A percentile compares a stretch with the other conserved stretches of the same genome.
phyloP scores from a whole-genome alignment of 1,140 invertebrate genomes.

The Orussus abietinus region DNA sequence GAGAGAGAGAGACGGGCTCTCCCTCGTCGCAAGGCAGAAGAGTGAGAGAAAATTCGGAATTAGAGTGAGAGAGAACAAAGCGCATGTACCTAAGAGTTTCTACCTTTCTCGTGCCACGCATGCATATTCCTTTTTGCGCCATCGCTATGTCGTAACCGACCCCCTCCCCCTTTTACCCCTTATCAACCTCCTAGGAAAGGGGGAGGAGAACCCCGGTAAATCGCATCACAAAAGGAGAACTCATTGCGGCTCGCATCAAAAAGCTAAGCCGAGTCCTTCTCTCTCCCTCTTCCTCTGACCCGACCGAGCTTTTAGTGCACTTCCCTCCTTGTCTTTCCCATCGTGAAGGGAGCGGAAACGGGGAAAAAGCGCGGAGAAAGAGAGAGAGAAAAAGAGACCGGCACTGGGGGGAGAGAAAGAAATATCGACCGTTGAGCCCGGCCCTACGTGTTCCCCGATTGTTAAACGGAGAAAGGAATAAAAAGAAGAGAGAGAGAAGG shows the following conservation, averaged over 20 bases:
- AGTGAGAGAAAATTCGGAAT: constrained; percentile 13
- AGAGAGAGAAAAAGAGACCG: constrained; percentile 3
- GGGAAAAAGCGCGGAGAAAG: constrained; percentile 2
- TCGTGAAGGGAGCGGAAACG: constrained; percentile 1
- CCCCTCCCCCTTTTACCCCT: too few relatives aligned
- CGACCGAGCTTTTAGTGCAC: too few relatives aligned
- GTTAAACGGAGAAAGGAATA: constrained; percentile 30
- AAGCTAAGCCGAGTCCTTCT: too few relatives aligned
- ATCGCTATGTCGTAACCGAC: constrained; percentile 33
- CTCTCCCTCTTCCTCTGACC: too few relatives aligned
- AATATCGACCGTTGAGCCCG: constrained; percentile 25
- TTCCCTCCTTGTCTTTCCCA: too few relatives aligned
- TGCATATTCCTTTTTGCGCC: constrained; percentile 42
- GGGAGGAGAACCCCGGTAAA: too few relatives aligned
- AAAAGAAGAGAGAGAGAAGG: constrained; percentile 23
- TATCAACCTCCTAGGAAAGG: too few relatives aligned
- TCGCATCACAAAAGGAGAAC: too few relatives aligned
- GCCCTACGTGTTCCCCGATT: constrained; percentile 27
- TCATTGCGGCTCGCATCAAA: too few relatives aligned
- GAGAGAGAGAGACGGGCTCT: too few relatives aligned
- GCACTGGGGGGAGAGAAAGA: constrained; percentile 15
- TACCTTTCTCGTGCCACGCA: constrained; percentile 45
- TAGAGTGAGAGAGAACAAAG: constrained; percentile 23
- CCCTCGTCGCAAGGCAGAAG: too few relatives aligned
- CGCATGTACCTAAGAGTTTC: constrained; percentile 32